Evolutionary conservation across 2,113 vertebrate species (phyloP), one percentile per base, ranked within the genome.

Genomic region (Silurus glanis): DNA sequence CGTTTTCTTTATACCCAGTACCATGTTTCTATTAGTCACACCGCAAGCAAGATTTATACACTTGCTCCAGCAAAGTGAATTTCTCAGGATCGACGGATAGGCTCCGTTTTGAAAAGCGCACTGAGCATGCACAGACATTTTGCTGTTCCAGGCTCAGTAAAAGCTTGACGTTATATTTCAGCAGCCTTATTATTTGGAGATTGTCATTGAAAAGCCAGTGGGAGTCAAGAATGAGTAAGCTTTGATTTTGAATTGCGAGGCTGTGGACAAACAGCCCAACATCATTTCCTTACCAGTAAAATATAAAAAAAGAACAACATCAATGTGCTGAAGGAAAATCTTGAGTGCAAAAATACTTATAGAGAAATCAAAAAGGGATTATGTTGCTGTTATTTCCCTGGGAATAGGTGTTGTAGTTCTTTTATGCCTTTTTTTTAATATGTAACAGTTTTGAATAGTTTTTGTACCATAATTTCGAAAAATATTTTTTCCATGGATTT

Each of bases 201-300:
- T 81, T 67, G 23, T 45, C 82, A 81, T 74, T 85, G 83, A 76
- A 72, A 83, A 66, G 13, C 23, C 62, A 71, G 85, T 82, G n/a
- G 79, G 83, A 85, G 85, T 83, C 45, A 64, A n/a, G 71, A 87
- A 23, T 76, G 79, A 86, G 81, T 71, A 86, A 87, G 83, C 71
- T 82, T 78, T 89, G 84, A 87, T 89, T 87, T 87, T 82, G 82
- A 28, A 71, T 84, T 67, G 88, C 74, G 25, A 83, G 81, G 64
- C 67, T 85, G 53, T 83, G 71, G 79, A 85, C 83, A 87, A 79
- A 87, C 66, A 75, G 51, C 51, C 28, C 59, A 66, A n/a, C 55
- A 58, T 72, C 9, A 59, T 83, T 80, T 82, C 84, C 72, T 82
- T 82, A 49, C 19, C 78, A 59, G 58, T 12, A 17, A 56, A 58